Base-by-base conservation (phyloP, 2,113 vertebrate species). In the Mirounga angustirostris region DNA sequence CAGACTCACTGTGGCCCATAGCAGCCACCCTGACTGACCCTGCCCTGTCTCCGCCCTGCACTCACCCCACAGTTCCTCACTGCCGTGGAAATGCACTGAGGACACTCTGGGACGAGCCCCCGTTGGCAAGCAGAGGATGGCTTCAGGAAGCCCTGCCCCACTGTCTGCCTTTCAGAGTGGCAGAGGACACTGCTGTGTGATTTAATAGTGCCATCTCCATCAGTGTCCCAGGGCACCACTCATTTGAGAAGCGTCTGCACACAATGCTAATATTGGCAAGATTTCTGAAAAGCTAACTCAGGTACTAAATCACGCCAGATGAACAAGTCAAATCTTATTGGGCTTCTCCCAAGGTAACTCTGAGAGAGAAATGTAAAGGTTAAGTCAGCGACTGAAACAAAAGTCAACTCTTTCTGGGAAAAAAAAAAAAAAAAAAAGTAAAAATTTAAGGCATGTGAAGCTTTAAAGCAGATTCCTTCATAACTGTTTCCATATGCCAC, bases 241-340 rank as follows among this genome's bases (percentile, higher is more conserved):
- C 95, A 97, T 95, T 91, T 91, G 93, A 97, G 79, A 97, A 97
- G 59, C 6, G 3, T 94, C 98, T 96, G 89, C 80, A 82, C 61
- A 88, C 87, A 92, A 88, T 90, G 92, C 84, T 97, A 98, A 98
- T 90, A 88, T 87, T 96, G 97, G 97, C 87, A 92, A 97, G 91
- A 43, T 59, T 81, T 94, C 93, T 97, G 61, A 97, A 97, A 96
- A 92, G 69, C 83, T 96, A 97, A 94, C 81, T 93, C 69, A 67
- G 80, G 91, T 89, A 61, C 74, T 96, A 94, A 96, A 89, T 97
- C 93, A 97, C 81, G 95, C 94, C 92, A 95, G 94, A 94, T 79
- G 87, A 94, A 91, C 69, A 71, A 96, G 95, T 92, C 79, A 86
- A 61, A 97, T 54, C 15, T 5, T 71, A 71, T 12, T 59, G 63